Percentiles rank a stretch among this genome's conserved stretches.
Conservation (phyloP, 2,797 vertebrate genomes). For the Notolepis coatsorum region DNA sequence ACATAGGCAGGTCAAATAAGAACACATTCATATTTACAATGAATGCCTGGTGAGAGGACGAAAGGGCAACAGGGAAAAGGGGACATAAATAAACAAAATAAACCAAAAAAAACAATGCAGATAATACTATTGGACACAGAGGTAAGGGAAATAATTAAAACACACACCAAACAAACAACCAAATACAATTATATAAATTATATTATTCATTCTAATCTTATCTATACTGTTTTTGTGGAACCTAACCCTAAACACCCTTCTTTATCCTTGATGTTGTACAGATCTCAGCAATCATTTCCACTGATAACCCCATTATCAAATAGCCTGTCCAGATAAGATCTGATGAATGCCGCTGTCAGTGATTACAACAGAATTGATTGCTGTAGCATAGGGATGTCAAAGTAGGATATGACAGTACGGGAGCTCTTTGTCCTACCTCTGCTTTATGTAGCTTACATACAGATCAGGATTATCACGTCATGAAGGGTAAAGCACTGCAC, state of each 20-base stretch:
- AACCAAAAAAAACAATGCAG: too few relatives aligned
- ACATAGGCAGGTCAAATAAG: too few relatives aligned
- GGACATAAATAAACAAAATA: too few relatives aligned
- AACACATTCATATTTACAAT: too few relatives aligned
- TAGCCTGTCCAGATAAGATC: conserved; percentile 71
- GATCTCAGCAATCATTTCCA: conserved; percentile 65
- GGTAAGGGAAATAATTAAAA: too few relatives aligned
- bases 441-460: conserved; percentile 14
- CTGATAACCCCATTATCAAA: conserved; percentile 76
- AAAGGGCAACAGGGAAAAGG: too few relatives aligned
- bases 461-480: conserved; percentile 30
- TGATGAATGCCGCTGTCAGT: conserved; percentile 69
- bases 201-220: too few relatives aligned
- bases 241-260: conserved; percentile 69
- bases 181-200: too few relatives aligned
- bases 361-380: conserved; percentile 76
- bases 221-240: conserved; percentile 46
- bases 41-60: too few relatives aligned
- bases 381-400: conserved; percentile 37
- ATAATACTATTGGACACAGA: too few relatives aligned
- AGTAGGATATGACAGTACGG: conserved; percentile 20
- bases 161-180: too few relatives aligned
- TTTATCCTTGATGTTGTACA: conserved; percentile 68
- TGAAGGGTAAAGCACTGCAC: too few relatives aligned
- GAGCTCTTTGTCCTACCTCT: conserved; percentile 62